Evolutionary conservation across 30 jellyfish, hydroid and myxozoan genomes (phyloP).

Genomic region (Aurelia coerulea): DNA sequence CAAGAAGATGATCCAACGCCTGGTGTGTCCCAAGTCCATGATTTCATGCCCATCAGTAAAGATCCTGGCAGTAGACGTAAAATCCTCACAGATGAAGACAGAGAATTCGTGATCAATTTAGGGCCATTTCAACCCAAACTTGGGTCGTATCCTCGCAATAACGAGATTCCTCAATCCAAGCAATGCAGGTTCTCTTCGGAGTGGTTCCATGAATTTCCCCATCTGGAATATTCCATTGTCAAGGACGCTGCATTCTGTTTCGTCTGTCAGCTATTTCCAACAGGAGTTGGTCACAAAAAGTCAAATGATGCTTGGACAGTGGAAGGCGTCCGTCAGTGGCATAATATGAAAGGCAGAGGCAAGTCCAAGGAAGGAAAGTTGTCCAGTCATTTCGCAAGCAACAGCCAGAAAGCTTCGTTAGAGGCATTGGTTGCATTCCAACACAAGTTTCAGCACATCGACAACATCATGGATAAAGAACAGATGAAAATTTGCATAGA

Average conservation of each 20-base stretch:
- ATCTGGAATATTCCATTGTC: constrained; percentile 64
- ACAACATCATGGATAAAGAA: constrained; percentile 51
- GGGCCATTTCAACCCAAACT: constrained; percentile 58
- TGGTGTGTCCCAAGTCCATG: constrained; percentile 29
- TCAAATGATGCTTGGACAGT: constrained; percentile 67
- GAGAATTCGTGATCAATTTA: constrained; percentile 41
- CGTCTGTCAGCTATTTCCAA: constrained; percentile 63
- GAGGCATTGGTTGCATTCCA: constrained; percentile 62
- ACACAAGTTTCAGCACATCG: constrained; percentile 60
- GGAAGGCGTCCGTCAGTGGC: constrained; percentile 72
- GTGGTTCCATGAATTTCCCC: constrained; percentile 71
- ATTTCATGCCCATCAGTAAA: constrained; percentile 42
- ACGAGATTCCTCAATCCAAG: constrained; percentile 48
- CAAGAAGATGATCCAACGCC: constrained; percentile 30
- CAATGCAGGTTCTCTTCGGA: constrained; percentile 56
- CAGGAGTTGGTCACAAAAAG: constrained; percentile 70
- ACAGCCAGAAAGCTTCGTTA: constrained; percentile 56
- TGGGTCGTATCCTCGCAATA: constrained; percentile 50
- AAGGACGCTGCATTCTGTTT: constrained; percentile 63
- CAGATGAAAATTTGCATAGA: constrained; percentile 52
- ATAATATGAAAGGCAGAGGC: constrained; percentile 64
- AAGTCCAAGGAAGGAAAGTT: constrained; percentile 55
- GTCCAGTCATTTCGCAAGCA: constrained; percentile 44
- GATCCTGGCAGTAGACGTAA: constrained; percentile 48
- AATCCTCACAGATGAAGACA: constrained; percentile 43